Conservation (phyloP, 2,888 invertebrate genomes). For the Lamproptera curius region DNA sequence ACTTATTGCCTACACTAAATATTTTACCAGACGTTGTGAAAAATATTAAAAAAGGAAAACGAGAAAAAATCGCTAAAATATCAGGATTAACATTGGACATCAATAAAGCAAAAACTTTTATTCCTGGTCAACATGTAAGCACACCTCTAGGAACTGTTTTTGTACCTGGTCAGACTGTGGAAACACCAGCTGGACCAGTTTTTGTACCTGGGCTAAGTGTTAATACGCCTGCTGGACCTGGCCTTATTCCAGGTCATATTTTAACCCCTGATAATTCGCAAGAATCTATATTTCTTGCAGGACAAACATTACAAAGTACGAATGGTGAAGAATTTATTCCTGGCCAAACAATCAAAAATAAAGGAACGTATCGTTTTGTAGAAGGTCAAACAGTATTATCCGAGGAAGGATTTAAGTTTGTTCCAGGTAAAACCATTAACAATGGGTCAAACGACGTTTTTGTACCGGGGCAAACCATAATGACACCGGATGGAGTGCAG, state of each 20-base stretch:
- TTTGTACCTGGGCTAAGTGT: constrained; percentile 87
- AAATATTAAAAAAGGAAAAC: constrained; percentile 78
- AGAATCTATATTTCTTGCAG: constrained; percentile 82
- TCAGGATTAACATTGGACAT: constrained; percentile 82
- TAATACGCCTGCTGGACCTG: constrained; percentile 81
- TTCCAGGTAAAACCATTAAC: constrained; percentile 77
- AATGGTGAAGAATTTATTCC: constrained; percentile 79
- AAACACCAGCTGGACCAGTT: constrained; percentile 81
- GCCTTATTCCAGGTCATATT: constrained; percentile 85
- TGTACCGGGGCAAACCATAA: constrained; percentile 80
- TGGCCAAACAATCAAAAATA: constrained; percentile 80
- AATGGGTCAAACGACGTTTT: constrained; percentile 72
- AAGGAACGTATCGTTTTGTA: constrained; percentile 74
- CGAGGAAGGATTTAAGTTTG: constrained; percentile 79
- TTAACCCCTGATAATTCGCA: constrained; percentile 77
- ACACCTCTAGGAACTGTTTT: constrained; percentile 84
- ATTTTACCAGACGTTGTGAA: constrained; percentile 81
- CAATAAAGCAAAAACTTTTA: constrained; percentile 82
- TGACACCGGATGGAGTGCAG: constrained; percentile 77
- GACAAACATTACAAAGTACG: constrained; percentile 80
- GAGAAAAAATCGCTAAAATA: constrained; percentile 78
- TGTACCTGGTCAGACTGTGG: constrained; percentile 86
- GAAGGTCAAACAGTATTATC: constrained; percentile 81
- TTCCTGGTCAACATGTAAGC: constrained; percentile 84
- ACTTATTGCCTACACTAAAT: constrained; percentile 79